phyloP scores from a whole-genome alignment of 2,113 vertebrate genomes.

The Noctilio leporinus region DNA sequence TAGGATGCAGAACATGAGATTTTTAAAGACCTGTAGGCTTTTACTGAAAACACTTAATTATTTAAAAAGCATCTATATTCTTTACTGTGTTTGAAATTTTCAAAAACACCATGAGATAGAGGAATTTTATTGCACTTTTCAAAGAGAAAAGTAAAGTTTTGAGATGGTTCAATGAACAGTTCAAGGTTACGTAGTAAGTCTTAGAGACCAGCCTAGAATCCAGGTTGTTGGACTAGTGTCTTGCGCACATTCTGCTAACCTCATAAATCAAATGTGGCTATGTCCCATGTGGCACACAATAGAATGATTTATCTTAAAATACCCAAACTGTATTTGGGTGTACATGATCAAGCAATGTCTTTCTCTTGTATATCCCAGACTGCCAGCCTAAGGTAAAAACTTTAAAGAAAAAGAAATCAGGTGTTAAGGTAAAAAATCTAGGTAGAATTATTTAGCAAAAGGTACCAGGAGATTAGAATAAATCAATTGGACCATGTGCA shows the following conservation, averaged over 20 bases:
- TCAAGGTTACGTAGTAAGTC: not conserved
- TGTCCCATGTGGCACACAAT: not conserved
- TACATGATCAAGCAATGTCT: not conserved
- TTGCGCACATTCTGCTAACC: not conserved
- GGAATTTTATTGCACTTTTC: not conserved
- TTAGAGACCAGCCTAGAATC: not conserved
- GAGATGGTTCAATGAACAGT: not conserved
- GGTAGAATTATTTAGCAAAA: not conserved
- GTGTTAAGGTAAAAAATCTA: not conserved
- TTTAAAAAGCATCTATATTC: not conserved
- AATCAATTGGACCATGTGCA: not conserved
- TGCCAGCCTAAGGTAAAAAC: not conserved
- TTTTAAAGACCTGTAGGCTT: not conserved
- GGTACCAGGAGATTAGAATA: not conserved
- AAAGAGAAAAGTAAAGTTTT: not conserved
- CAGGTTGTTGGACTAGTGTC: not conserved
- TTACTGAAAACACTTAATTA: not conserved
- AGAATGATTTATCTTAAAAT: not conserved
- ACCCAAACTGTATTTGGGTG: not conserved
- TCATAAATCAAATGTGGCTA: not conserved
- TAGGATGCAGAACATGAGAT: not conserved
- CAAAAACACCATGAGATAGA: not conserved
- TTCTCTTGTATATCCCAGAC: not conserved
- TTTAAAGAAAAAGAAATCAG: not conserved
- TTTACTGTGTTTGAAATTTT: not conserved